These are phyloP conservation scores for Malaclemys terrapin DNA, from an alignment of 2,113 vertebrate species.

Conservation along the genomic window DNA sequence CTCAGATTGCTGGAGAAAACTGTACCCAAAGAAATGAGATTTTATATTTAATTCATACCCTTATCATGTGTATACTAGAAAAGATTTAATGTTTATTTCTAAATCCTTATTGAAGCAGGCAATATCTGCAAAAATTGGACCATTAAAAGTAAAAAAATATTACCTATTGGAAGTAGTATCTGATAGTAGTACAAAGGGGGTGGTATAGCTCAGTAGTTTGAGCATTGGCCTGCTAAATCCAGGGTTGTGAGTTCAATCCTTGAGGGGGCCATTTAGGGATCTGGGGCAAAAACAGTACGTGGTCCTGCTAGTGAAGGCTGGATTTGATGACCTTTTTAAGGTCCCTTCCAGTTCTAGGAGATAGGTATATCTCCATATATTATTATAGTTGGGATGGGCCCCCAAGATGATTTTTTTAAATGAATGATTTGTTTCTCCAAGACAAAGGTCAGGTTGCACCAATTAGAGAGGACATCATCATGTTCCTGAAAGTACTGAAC, in stretches of 20 bases:
- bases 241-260: no score
- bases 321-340: no score
- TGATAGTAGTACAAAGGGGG: background rate
- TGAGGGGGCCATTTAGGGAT: no score
- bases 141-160: background rate
- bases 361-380: no score
- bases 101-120: background rate
- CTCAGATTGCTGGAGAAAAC: background rate
- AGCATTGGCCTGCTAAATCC: no score
- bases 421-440: background rate
- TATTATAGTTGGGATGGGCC: background rate
- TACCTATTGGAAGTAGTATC: background rate
- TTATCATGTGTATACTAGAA: background rate
- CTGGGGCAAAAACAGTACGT: no score
- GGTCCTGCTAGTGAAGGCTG: no score
- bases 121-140: background rate
- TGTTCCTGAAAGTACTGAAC: no score
- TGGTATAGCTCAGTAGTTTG: no score
- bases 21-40: background rate
- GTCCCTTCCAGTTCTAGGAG: no score
- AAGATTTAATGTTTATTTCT: background rate
- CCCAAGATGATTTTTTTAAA: background rate
- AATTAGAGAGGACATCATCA: background rate
- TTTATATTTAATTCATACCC: background rate
- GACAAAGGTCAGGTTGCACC: no score